phyloP scores from a whole-genome alignment of 92 coral and sea anemone species.

The Muricea muricata region DNA sequence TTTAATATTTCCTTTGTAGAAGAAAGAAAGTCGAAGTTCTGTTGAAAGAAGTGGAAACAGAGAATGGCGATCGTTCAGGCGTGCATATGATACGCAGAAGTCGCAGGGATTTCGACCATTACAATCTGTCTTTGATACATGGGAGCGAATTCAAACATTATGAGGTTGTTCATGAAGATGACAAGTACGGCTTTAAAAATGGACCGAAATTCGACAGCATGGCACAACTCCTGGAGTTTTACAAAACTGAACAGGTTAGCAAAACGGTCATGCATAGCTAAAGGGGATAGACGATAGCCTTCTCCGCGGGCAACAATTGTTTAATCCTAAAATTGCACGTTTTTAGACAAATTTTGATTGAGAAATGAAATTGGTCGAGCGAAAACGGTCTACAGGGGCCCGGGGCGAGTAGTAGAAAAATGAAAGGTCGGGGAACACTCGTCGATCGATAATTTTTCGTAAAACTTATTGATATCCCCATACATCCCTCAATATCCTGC shows the following conservation, averaged over 20 bases:
- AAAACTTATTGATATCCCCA: too few relatives aligned
- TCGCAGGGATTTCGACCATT: not conserved
- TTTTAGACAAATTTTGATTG: too few relatives aligned
- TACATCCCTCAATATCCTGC: too few relatives aligned
- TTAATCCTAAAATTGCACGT: too few relatives aligned
- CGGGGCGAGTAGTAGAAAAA: too few relatives aligned
- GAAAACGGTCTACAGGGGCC: too few relatives aligned
- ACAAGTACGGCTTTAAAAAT: constrained; percentile 8
- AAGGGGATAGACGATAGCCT: too few relatives aligned
- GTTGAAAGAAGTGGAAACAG: constrained; percentile 28
- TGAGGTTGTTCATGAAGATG: not conserved
- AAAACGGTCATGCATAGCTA: not conserved
- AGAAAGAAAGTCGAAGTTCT: constrained; percentile 34
- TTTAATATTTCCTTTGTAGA: not conserved
- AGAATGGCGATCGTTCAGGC: constrained; percentile 31
- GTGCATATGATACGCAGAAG: constrained; percentile 42
- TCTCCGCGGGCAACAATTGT: too few relatives aligned
- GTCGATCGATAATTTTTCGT: too few relatives aligned
- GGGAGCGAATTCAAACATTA: constrained; percentile 21
- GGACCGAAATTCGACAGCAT: constrained; percentile 28
- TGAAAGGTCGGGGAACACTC: too few relatives aligned
- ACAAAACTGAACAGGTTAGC: constrained; percentile 38
- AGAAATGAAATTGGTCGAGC: too few relatives aligned
- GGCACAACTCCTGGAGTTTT: constrained; percentile 10
- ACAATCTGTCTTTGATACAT: not conserved